Evolutionary conservation across 2,888 invertebrate species (phyloP), one percentile per base, ranked within the genome.

Genomic region (Merodon equestris): DNA sequence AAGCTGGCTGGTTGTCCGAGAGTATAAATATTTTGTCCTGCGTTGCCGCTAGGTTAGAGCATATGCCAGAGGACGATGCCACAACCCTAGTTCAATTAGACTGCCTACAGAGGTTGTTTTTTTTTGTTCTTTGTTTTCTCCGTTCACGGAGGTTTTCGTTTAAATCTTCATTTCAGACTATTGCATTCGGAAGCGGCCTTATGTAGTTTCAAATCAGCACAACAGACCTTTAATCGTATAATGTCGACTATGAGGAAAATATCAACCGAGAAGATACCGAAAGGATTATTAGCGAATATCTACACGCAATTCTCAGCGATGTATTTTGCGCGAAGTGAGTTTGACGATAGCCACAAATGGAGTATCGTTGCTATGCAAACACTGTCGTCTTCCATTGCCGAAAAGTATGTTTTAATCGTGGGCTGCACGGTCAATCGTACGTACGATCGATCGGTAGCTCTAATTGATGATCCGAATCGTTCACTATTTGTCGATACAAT

Each of bases 1-100:
- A 97, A 86, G 95, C 95, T 0, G 97, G 97, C 0, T 96, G 96
- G 95, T 94, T 94, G 87, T 90, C 91, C 81, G 94, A 95, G 85
- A 94, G 95, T 79, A 93, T 94, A 85, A 90, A 91, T 48, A 92
- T 97, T 61, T 89, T 96, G 82, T 87, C 91, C 44, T 90, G 92
- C 9, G 94, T 95, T 84, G 92, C 93, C 76, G 90, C 91, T 81
- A 88, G 95, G 60, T 93, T 95, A 86, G 89, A 90, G 74, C 86
- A 87, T 9, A 90, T 91, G 82, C 90, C 90, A 15, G 89, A 90
- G 83, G 91, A 90, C 66, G 90, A 91, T 0, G 88, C 91, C 77
- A 91, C 92, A 84, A 91, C 93, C 87, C 91, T 92, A 71, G 91
- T 93, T 85, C 92, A 93, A 44, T 90, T 97, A 68, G 95, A 97